phyloP scores from a whole-genome alignment of 2,797 vertebrate species.

The Crenuchus spilurus region DNA sequence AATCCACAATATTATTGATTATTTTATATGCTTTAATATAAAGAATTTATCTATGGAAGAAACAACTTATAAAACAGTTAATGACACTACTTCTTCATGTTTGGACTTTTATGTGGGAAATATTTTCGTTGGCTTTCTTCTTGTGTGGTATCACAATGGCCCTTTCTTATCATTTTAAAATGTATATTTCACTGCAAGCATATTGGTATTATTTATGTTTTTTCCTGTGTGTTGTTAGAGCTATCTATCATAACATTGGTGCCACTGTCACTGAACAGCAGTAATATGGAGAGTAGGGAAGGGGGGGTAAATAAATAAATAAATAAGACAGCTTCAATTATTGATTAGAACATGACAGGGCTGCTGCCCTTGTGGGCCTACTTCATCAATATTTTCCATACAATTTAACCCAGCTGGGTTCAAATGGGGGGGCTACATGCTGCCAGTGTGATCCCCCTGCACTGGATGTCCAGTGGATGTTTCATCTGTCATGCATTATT shows the following conservation, averaged over 20 bases:
- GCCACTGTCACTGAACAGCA: not conserved
- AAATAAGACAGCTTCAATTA: conserved; percentile 66
- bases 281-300: not conserved
- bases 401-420: conserved; percentile 70
- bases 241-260: not conserved
- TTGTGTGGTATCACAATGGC: not conserved
- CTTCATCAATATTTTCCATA: conserved; percentile 78
- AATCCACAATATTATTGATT: too few species aligned
- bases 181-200: not conserved
- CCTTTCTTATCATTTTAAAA: not conserved
- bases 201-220: not conserved
- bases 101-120: too few species aligned
- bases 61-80: too few species aligned
- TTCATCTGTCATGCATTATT: conserved; percentile 44
- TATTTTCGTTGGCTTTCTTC: too few species aligned
- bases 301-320: not conserved
- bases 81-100: too few species aligned
- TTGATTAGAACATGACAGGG: conserved; percentile 72
- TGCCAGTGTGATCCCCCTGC: conserved; percentile 58
- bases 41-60: too few species aligned
- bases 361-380: conserved; percentile 61
- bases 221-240: not conserved
- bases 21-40: too few species aligned
- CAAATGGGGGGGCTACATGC: not conserved
- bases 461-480: conserved; percentile 50